Evolutionary conservation across 2,113 vertebrate genomes (phyloP).

Genomic region (Motacilla tschutschensis): DNA sequence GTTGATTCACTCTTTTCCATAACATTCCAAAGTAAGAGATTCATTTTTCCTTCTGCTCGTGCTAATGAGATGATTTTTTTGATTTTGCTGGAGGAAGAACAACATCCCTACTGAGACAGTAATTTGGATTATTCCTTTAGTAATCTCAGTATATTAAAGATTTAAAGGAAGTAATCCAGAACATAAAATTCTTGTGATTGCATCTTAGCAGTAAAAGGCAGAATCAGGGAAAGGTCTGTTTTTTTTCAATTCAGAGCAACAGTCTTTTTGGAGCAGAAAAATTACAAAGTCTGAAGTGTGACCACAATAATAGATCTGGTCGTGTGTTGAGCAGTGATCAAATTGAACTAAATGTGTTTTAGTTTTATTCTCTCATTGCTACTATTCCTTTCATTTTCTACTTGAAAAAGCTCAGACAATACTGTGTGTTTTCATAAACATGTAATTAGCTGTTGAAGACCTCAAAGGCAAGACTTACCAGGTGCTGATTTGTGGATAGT

Average conservation of each 20-base stretch:
- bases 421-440: not conserved
- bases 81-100: not conserved
- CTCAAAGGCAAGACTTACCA: not conserved
- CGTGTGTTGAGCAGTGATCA: fast-evolving
- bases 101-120: not conserved
- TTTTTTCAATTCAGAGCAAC: not conserved
- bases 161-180: not conserved
- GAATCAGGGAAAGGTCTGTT: not conserved
- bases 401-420: not conserved
- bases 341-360: not conserved
- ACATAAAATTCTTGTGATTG: not conserved
- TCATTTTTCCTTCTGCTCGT: not conserved
- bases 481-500: not conserved
- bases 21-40: not conserved
- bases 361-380: not conserved
- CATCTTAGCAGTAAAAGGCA: not conserved
- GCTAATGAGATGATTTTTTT: not conserved
- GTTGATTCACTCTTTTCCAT: not conserved
- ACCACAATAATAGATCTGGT: not conserved
- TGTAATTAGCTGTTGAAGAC: not conserved
- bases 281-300: not conserved
- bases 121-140: not conserved
- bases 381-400: not conserved
- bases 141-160: not conserved
- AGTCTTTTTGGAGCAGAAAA: not conserved